Evolutionary conservation across 2,888 invertebrate species (phyloP), one percentile per base, ranked within the genome.

Genomic region (Acleris laterana): DNA sequence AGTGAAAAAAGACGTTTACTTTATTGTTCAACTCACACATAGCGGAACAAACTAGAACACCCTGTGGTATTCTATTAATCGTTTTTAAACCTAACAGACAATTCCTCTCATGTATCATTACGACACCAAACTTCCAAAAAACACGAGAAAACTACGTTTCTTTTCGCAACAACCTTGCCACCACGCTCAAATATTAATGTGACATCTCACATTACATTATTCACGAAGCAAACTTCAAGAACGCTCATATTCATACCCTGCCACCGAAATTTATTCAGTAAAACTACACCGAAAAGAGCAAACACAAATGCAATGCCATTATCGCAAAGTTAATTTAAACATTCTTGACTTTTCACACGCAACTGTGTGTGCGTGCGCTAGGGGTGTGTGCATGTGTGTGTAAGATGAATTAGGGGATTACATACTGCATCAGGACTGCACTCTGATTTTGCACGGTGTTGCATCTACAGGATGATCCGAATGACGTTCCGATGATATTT

Each of bases 391-490:
- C 77, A 76, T 79, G 82, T 72, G 73, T 77, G 81, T 76, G 82
- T 77, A 76, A 87, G 91, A 92, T 92, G 92, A 90, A 91, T 90
- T 90, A 90, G 91, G 89, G 90, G 91, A 92, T 92, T 91, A 92
- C 87, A 80, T 73, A 81, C 84, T 89, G 90, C 89, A 87, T 86
- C 84, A 85, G 90, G 90, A 90, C 89, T 93, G 92, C 92, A 90
- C 91, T 90, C 90, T 89, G 93, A 92, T 92, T 93, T 92, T 82
- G 83, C 82, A 89, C 87, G 84, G 83, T 80, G 77, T 78, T 80
- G 76, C 66, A 69, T 73, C 56, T 89, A 90, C 85, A 90, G 90
- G 87, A 60, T 89, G 88, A 55, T 69, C 68, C 60, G 48, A 38
- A 60, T 69, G 69, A 67, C 20, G 9, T 48, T 22, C 5, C 28